These are phyloP conservation scores for Notothenia coriiceps DNA, from an alignment of 2,113 vertebrate genomes.

Conservation along the genomic window DNA sequence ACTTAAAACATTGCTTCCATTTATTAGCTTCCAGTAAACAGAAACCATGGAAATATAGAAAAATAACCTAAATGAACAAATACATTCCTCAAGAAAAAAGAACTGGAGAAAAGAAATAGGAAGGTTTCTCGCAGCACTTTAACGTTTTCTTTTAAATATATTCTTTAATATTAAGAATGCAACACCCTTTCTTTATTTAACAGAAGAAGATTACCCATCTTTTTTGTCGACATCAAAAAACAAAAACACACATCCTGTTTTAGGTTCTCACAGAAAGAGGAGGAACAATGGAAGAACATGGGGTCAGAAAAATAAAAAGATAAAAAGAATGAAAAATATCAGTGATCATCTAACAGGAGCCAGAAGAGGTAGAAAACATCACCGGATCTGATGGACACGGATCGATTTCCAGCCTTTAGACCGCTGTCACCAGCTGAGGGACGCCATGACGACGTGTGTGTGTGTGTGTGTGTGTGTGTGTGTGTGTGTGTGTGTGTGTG, in stretches of 20 bases:
- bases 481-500: slow-evolving; percentile 10
- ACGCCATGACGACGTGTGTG: slow-evolving; percentile 34
- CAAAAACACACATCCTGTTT: not conserved
- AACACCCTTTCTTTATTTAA: not conserved
- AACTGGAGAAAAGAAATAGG: not conserved
- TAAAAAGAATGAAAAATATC: slow-evolving; percentile 48
- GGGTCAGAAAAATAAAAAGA: slow-evolving; percentile 24
- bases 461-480: slow-evolving; percentile 19
- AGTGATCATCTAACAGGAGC: slow-evolving; percentile 62
- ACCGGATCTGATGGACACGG: slow-evolving; percentile 66
- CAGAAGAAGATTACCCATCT: not conserved
- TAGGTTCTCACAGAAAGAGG: slow-evolving; percentile 50
- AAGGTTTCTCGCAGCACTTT: not conserved
- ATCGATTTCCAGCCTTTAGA: slow-evolving; percentile 64
- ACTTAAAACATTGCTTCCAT: slow-evolving; percentile 8
- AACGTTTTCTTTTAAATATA: not conserved
- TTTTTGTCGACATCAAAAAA: not conserved
- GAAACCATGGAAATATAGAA: not conserved
- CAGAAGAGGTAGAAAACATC: slow-evolving; percentile 49
- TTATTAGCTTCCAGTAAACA: not conserved
- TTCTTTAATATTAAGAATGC: not conserved
- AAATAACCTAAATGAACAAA: not conserved
- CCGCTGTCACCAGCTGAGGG: slow-evolving; percentile 60
- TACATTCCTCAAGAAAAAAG: too few relatives aligned
- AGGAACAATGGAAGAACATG: slow-evolving; percentile 23